Evolutionary conservation across 2,888 invertebrate species (phyloP).

Genomic region (Halictus ligatus): DNA sequence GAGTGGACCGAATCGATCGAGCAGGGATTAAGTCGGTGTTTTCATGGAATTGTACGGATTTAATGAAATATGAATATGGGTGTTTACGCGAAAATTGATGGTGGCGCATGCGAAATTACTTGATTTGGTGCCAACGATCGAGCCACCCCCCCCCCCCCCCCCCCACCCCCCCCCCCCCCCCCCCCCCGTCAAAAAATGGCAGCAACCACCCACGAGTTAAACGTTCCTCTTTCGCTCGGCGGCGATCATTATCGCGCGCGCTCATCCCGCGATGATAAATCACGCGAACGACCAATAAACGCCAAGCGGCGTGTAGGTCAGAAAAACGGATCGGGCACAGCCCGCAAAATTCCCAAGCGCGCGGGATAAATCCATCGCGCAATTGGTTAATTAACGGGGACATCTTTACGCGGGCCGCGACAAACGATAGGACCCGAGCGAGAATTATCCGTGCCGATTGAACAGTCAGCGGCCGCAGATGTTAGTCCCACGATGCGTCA

Average conservation of each 20-base stretch:
- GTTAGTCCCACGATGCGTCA: neutral
- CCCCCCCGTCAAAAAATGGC: conserved; percentile 42
- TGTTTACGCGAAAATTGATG: neutral
- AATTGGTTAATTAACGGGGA: conserved; percentile 76
- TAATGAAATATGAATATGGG: neutral
- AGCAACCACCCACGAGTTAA: conserved; percentile 5
- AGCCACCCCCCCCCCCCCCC: conserved; percentile 22
- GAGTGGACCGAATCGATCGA: neutral
- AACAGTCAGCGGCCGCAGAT: conserved; percentile 17
- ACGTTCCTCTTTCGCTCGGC: conserved; percentile 46
- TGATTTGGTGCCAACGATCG: conserved; percentile 24
- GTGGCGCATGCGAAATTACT: neutral
- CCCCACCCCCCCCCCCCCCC: conserved; percentile 21
- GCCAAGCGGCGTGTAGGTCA: conserved; percentile 53
- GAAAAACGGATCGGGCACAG: conserved; percentile 66
- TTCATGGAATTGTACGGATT: neutral
- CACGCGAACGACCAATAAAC: conserved; percentile 76
- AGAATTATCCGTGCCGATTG: conserved; percentile 43
- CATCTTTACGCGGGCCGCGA: conserved; percentile 28
- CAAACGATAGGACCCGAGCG: conserved; percentile 45
- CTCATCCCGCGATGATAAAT: conserved; percentile 75
- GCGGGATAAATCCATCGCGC: conserved; percentile 75
- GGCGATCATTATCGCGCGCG: conserved; percentile 73
- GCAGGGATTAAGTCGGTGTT: neutral
- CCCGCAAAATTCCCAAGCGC: conserved; percentile 62